A percentile compares a stretch with the other conserved stretches of the same genome.
Evolutionary conservation across 2,888 invertebrate genomes (phyloP).

Genomic region (Dromius quadrimaculatus): DNA sequence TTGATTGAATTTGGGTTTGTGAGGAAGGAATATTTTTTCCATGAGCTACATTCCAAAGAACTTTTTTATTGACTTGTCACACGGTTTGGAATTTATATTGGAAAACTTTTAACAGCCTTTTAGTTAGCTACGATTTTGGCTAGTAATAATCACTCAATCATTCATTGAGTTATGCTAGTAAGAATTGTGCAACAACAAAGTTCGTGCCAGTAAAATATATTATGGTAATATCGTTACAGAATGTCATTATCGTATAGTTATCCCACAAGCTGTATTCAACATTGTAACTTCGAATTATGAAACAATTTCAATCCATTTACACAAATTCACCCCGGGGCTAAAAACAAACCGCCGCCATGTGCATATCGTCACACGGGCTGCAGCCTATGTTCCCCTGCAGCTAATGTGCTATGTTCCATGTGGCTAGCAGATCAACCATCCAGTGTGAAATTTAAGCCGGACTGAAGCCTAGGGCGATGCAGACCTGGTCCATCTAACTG

Average conservation of each 20-base stretch:
- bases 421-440: neutral
- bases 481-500: neutral
- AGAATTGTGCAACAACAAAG: no score
- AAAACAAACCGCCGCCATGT: neutral
- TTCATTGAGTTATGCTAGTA: no score
- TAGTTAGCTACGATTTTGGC: no score
- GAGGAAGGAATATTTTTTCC: constrained; percentile 17
- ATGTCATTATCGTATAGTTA: no score
- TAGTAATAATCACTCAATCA: no score
- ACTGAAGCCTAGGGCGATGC: constrained; percentile 4
- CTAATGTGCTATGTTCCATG: no score
- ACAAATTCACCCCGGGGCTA: neutral
- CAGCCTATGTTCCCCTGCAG: constrained; percentile 10
- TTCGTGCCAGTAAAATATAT: no score
- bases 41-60: neutral
- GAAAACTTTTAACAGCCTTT: neutral
- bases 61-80: neutral
- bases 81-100: neutral
- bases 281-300: no score
- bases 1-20: constrained; percentile 41
- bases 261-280: no score
- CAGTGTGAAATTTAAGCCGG: constrained; percentile 23
- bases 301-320: neutral
- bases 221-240: no score
- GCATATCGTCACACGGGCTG: neutral